phyloP scores from a whole-genome alignment of 2,888 invertebrate species.

The Drosophila villosipedis region DNA sequence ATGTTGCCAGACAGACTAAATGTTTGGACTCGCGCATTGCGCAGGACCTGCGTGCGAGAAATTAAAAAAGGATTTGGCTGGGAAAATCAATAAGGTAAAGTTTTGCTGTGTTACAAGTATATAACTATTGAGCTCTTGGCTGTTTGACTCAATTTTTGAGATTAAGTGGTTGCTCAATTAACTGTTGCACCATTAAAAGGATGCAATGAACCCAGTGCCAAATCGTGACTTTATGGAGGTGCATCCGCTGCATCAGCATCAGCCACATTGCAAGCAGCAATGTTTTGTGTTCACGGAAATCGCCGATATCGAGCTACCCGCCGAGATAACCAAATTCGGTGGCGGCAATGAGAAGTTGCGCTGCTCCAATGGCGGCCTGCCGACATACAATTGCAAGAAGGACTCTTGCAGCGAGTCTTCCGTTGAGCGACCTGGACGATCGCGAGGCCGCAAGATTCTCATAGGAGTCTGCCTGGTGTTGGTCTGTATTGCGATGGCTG shows the following conservation, averaged over 20 bases:
- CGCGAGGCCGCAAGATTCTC: constrained; percentile 81
- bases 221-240: constrained; percentile 85
- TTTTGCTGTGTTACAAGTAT: neutral
- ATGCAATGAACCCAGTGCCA: constrained; percentile 84
- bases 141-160: neutral
- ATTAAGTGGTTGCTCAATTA: neutral
- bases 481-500: constrained; percentile 84
- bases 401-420: constrained; percentile 78
- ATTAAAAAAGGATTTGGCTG: neutral
- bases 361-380: constrained; percentile 82
- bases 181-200: neutral
- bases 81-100: constrained; percentile 48
- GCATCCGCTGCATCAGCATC: constrained; percentile 83
- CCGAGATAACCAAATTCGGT: constrained; percentile 84
- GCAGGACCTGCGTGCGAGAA: constrained; percentile 32
- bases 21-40: constrained; percentile 10
- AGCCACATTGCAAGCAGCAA: constrained; percentile 85
- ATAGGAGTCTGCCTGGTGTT: constrained; percentile 81
- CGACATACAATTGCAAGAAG: constrained; percentile 81
- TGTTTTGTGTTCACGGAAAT: constrained; percentile 85
- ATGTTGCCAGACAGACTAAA: constrained; percentile 38
- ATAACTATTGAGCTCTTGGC: neutral
- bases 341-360: constrained; percentile 82
- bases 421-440: constrained; percentile 70
- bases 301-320: constrained; percentile 85